Evolutionary conservation across 2,797 vertebrate genomes (phyloP).

Genomic region (Fringilla coelebs): DNA sequence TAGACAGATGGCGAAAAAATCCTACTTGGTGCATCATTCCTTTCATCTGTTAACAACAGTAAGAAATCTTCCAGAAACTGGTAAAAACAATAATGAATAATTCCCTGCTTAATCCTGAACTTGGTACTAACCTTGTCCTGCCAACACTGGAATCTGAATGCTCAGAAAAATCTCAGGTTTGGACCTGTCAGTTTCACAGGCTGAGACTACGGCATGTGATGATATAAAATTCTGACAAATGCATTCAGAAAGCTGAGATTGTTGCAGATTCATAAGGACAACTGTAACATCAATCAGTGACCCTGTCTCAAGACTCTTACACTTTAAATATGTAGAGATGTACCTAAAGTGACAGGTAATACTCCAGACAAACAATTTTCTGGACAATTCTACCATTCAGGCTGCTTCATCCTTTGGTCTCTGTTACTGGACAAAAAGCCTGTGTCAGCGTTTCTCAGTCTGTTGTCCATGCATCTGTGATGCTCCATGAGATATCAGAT

Average conservation of each 20-base stretch:
- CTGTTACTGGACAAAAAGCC: not conserved
- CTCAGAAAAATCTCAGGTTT: not conserved
- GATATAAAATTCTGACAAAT: not conserved
- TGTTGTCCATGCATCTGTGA: accelerated
- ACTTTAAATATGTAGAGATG: not conserved
- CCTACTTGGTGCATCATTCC: not conserved
- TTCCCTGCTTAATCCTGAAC: not conserved
- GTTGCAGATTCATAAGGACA: not conserved
- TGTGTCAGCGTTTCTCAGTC: not conserved
- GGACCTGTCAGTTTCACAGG: not conserved
- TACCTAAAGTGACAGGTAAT: not conserved
- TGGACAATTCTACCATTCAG: not conserved
- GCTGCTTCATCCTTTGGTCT: not conserved
- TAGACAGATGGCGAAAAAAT: not conserved
- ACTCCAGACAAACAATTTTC: not conserved
- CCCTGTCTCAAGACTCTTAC: not conserved
- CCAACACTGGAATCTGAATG: not conserved
- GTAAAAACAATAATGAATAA: not conserved
- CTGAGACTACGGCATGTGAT: not conserved
- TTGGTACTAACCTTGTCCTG: not conserved
- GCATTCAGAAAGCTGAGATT: not conserved
- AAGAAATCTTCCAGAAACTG: not conserved
- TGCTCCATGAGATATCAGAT: not conserved
- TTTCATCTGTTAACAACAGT: not conserved
- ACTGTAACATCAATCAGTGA: not conserved